A percentile compares a stretch with the other conserved stretches of the same genome.
Conservation (phyloP, 2,888 invertebrate species). For the Polydrusus pterygomalis region DNA sequence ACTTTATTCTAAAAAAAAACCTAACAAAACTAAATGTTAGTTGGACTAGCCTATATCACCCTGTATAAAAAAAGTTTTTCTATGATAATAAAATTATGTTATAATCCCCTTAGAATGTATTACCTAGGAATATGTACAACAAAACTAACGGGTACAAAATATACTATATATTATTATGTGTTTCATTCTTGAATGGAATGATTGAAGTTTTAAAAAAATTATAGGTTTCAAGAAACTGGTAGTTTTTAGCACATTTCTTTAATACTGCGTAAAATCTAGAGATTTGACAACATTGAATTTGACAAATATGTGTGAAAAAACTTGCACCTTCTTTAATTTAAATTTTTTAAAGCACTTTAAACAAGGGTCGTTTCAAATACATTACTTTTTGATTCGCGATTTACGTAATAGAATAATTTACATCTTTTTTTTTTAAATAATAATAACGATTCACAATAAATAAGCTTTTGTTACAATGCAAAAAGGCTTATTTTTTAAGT, state of each 20-base stretch:
- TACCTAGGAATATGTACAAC: constrained; percentile 45
- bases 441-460: not conserved
- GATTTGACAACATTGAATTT: constrained; percentile 38
- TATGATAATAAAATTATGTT: constrained; percentile 44
- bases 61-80: constrained; percentile 54
- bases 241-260: constrained; percentile 40
- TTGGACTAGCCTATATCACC: constrained; percentile 54
- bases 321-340: not conserved
- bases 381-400: no score
- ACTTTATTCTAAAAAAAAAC: not conserved
- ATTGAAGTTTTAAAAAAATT: constrained; percentile 28
- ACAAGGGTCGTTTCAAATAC: not conserved
- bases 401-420: no score
- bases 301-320: not conserved
- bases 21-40: constrained; percentile 37
- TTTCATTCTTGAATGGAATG: constrained; percentile 39
- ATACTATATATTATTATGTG: constrained; percentile 17
- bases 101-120: constrained; percentile 38
- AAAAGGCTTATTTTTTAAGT: not conserved
- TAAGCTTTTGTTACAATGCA: not conserved
- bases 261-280: constrained; percentile 39
- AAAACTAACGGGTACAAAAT: constrained; percentile 43
- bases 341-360: no score
- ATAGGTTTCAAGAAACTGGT: not conserved
- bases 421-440: not conserved